These are phyloP conservation scores for Ceyx erithaca DNA, from an alignment of 2,797 vertebrate species.

Conservation along the genomic window DNA sequence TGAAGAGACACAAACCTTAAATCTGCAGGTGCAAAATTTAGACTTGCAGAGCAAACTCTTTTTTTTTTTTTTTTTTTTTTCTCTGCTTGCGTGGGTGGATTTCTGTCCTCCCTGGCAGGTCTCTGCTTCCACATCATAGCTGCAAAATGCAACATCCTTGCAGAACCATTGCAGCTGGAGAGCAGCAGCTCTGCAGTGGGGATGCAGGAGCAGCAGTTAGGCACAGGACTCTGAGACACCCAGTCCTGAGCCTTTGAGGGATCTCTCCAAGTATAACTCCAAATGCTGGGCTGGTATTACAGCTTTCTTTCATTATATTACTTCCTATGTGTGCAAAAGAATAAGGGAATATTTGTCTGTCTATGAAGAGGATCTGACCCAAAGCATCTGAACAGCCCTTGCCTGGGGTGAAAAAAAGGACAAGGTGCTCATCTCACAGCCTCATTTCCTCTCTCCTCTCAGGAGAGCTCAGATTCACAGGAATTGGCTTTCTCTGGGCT, in stretches of 20 bases:
- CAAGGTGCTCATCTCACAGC: neutral
- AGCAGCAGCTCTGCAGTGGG: neutral
- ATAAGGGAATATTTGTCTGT: neutral
- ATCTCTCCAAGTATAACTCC: neutral
- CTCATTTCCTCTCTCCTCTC: neutral
- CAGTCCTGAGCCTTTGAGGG: neutral
- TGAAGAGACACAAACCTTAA: neutral
- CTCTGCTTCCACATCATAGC: neutral
- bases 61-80: neutral
- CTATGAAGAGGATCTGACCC: neutral
- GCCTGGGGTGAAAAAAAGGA: neutral
- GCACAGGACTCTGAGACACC: fast-evolving
- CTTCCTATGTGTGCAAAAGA: neutral
- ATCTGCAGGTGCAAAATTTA: neutral
- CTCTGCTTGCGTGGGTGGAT: neutral
- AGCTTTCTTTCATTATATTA: neutral
- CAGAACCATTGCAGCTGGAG: fast-evolving
- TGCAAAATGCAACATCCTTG: neutral
- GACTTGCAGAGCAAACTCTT: neutral
- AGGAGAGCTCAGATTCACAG: fast-evolving
- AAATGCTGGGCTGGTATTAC: neutral
- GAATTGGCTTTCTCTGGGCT: neutral
- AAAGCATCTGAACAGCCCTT: neutral
- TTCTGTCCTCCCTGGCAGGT: neutral
- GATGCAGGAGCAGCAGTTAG: fast-evolving